These are phyloP conservation scores for Idaea biselata DNA, from an alignment of 2,888 invertebrate genomes.

Conservation along the genomic window DNA sequence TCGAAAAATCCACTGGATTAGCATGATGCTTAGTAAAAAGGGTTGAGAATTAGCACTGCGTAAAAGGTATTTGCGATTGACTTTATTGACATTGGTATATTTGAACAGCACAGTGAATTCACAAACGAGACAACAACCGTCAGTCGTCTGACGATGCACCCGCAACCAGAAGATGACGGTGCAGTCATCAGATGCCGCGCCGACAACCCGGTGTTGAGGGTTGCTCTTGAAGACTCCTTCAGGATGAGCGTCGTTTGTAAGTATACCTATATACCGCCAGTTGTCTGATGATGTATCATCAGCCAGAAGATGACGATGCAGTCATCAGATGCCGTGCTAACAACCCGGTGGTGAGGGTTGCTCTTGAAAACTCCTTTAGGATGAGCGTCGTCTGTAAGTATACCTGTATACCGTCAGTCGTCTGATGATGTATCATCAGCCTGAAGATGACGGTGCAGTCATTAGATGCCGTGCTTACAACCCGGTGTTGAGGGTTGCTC, in stretches of 20 bases:
- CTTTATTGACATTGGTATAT: not conserved
- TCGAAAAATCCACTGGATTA: too few species aligned
- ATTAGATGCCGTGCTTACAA: slow-evolving; percentile 93
- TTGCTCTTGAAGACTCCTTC: slow-evolving; percentile 89
- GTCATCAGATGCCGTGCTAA: too few species aligned
- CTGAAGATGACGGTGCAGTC: slow-evolving; percentile 90
- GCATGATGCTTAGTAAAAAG: too few species aligned
- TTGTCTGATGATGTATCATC: not conserved
- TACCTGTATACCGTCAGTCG: slow-evolving; percentile 88
- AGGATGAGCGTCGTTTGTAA: slow-evolving; percentile 93
- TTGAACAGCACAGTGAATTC: slow-evolving; percentile 80
- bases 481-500: slow-evolving; percentile 86
- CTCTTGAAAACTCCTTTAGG: too few species aligned
- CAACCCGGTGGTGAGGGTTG: too few species aligned
- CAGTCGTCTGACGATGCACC: slow-evolving; percentile 88
- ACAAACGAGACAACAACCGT: slow-evolving; percentile 86
- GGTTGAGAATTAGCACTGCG: too few species aligned
- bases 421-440: slow-evolving; percentile 88
- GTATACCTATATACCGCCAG: slow-evolving; percentile 54
- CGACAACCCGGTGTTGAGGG: slow-evolving; percentile 89
- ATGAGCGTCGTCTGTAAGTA: too few species aligned
- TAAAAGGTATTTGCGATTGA: too few species aligned
- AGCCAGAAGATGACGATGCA: not conserved
- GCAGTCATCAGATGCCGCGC: slow-evolving; percentile 91
- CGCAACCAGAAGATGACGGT: slow-evolving; percentile 91